Evolutionary conservation across 2,113 vertebrate species (phyloP).

Genomic region (Eurystomus gularis): DNA sequence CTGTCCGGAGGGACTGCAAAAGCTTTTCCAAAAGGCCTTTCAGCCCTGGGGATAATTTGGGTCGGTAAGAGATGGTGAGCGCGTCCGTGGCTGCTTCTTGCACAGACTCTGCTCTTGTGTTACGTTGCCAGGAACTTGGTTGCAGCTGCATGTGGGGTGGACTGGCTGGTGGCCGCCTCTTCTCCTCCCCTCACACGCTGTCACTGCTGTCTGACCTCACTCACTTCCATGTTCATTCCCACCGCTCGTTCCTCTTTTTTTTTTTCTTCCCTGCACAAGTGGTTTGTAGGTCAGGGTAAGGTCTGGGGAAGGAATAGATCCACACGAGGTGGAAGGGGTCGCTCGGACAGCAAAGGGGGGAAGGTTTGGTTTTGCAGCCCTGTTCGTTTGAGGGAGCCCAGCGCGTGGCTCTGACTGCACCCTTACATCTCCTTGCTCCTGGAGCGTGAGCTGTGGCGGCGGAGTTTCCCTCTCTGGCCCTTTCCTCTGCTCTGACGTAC

Average conservation of each 20-base stretch:
- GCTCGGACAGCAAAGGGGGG: rapidly evolving
- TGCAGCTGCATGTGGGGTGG: neutral
- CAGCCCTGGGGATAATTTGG: neutral
- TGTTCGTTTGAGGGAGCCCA: neutral
- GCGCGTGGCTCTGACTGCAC: neutral
- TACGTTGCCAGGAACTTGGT: too few species aligned
- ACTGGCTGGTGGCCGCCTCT: neutral
- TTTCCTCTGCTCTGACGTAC: neutral
- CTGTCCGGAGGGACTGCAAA: neutral
- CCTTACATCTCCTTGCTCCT: neutral
- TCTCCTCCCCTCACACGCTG: rapidly evolving
- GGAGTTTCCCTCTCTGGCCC: neutral
- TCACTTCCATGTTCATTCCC: neutral
- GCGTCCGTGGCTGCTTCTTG: rapidly evolving
- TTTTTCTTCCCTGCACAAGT: neutral
- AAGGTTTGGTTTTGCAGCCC: neutral
- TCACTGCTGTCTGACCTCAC: neutral
- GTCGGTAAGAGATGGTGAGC: rapidly evolving
- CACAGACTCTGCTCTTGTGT: too few species aligned
- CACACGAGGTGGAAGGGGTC: neutral
- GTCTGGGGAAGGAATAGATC: neutral
- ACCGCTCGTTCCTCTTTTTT: neutral
- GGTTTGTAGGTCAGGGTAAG: neutral
- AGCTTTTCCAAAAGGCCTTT: neutral
- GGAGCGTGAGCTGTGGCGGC: neutral